Evolutionary conservation across 2,888 invertebrate genomes (phyloP), one percentile per base, ranked within the genome.

Genomic region (Celastrina argiolus): DNA sequence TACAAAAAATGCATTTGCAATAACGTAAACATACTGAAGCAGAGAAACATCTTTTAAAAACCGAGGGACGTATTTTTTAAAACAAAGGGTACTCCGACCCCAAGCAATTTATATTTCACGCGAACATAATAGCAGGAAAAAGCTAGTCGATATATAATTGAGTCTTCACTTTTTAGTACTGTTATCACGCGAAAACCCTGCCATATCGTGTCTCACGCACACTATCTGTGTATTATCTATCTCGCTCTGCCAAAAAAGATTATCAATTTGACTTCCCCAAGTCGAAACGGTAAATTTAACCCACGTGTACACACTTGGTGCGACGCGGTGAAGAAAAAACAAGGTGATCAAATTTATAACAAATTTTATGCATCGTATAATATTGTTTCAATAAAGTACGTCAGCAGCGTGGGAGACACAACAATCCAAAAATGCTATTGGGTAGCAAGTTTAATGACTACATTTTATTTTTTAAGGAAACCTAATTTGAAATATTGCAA

Each of bases 91-190:
- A 22, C 18, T n/a, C 6, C 22, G 22, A 4, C 51, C 51, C 12
- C 12, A 51, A 22, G 51, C 51, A 51, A 51, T 51, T 45, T 45
- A 45, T 45, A 18, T 45, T 45, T 45, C 45, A 45, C 10, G 18
- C 18, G 45, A 18, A 18, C 45, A 51, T 51, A 51, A 51, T 51
- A 22, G 22, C 51, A 51, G 51, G 51, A 51, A 51, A 51, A 51
- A 22, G 51, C 18, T 18, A 22, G 18, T 51, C 22, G 12, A 51
- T 51, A 22, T 51, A 51, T 51, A 51, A 51, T 51, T 51, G 51
- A 51, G 51, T 51, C 51, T 51, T 51, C 51, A 51, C 51, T 26
- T 51, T 51, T 51, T 51, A 51, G 51, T 51, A 51, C 51, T 51
- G 22, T 51, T 51, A 51, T 51, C 51, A 51, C 51, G 51, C 51